Percentiles rank a stretch among this genome's conserved stretches.
Conservation (phyloP, 1,140 invertebrate species). For the Neocloeon triangulifer region DNA sequence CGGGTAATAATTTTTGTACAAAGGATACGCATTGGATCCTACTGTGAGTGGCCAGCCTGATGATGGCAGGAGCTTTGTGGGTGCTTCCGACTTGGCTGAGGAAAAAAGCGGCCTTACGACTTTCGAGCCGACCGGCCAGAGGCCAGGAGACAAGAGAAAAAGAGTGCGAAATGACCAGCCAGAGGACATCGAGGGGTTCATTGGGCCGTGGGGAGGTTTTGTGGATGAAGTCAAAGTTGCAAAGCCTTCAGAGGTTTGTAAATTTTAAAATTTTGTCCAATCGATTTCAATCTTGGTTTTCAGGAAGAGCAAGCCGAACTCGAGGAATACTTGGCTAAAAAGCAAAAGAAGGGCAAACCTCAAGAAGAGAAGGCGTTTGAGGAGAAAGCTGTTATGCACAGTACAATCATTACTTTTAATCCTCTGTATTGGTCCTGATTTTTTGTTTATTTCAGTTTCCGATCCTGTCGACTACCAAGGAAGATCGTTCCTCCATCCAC, state of each 20-base stretch:
- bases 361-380: conserved; percentile 81
- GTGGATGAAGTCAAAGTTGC: conserved; percentile 71
- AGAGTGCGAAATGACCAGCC: conserved; percentile 76
- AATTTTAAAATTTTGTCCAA: background rate
- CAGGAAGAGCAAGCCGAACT: conserved; percentile 76
- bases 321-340: conserved; percentile 86
- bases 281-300: conserved; percentile 6
- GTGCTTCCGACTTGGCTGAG: conserved; percentile 32
- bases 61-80: conserved; percentile 40
- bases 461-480: conserved; percentile 92
- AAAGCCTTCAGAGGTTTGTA: conserved; percentile 55
- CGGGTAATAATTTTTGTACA: conserved; percentile 8
- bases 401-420: conserved; percentile 26
- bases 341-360: conserved; percentile 59
- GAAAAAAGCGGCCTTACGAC: conserved; percentile 55
- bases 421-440: conserved; percentile 2
- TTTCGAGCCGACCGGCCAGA: conserved; percentile 57
- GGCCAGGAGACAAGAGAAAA: conserved; percentile 69
- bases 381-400: conserved; percentile 87
- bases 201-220: conserved; percentile 94
- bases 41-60: conserved; percentile 43
- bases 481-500: conserved; percentile 78
- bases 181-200: conserved; percentile 78
- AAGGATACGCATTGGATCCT: conserved; percentile 87
- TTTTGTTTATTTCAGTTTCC: conserved; percentile 45